Percentiles rank a stretch among this genome's conserved stretches.
phyloP scores from a whole-genome alignment of 2,888 invertebrate genomes.

The Mimumesa dahlbomi region DNA sequence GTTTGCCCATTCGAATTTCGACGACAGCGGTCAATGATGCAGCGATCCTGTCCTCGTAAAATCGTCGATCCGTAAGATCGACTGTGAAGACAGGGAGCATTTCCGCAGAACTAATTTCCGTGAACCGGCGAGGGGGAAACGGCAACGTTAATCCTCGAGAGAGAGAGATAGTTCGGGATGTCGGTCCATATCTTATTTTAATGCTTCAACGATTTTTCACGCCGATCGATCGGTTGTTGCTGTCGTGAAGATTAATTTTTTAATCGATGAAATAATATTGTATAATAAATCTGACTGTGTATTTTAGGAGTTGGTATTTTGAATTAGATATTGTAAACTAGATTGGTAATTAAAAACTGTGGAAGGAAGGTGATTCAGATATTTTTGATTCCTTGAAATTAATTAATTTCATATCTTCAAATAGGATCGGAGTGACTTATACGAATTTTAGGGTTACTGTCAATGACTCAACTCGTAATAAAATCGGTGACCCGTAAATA shows the following conservation, averaged over 20 bases:
- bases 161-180: slow-evolving; percentile 12
- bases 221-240: no score
- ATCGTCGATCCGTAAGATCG: slow-evolving; percentile 47
- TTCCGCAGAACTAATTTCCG: slow-evolving; percentile 49
- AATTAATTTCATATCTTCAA: background rate
- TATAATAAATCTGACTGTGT: background rate
- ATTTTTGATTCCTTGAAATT: background rate
- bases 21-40: slow-evolving; percentile 58
- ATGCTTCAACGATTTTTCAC: background rate
- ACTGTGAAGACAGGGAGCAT: slow-evolving; percentile 29
- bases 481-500: slow-evolving; percentile 35
- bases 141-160: slow-evolving; percentile 25
- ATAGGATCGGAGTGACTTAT: background rate
- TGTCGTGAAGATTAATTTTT: background rate
- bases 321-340: no score
- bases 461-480: slow-evolving; percentile 22
- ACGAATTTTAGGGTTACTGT: slow-evolving; percentile 9
- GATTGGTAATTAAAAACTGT: background rate
- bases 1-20: slow-evolving; percentile 61
- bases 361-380: no score
- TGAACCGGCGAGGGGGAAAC: slow-evolving; percentile 9
- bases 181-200: slow-evolving; percentile 20
- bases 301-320: no score
- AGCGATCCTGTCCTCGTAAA: slow-evolving; percentile 56
- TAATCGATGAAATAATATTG: no score